A percentile compares a stretch with the other conserved stretches of the same genome.
Evolutionary conservation across 2,888 invertebrate genomes (phyloP).

Genomic region (Lithophane socia): DNA sequence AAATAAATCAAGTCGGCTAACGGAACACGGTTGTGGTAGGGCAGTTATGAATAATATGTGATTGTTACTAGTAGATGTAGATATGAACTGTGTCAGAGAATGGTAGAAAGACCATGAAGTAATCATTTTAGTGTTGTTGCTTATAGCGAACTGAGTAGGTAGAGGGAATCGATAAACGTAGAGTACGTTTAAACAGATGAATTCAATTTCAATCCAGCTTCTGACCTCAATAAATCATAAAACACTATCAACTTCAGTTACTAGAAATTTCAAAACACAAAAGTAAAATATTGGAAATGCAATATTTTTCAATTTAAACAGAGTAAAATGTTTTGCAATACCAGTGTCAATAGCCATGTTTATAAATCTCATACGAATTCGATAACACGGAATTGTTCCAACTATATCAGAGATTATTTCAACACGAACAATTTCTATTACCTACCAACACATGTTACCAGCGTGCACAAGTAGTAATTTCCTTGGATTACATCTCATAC

Average conservation of each 20-base stretch:
- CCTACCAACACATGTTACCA: slow-evolving; percentile 57
- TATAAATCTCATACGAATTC: slow-evolving; percentile 61
- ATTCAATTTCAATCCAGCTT: slow-evolving; percentile 26
- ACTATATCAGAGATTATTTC: slow-evolving; percentile 66
- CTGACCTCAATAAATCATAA: slow-evolving; percentile 48
- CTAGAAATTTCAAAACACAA: slow-evolving; percentile 43
- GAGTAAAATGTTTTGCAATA: slow-evolving; percentile 52
- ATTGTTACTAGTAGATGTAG: slow-evolving; percentile 62
- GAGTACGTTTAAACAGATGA: slow-evolving; percentile 5
- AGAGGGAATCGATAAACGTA: slow-evolving; percentile 4
- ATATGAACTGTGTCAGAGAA: slow-evolving; percentile 37
- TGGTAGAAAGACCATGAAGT: not conserved
- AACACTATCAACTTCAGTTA: slow-evolving; percentile 37
- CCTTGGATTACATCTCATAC: slow-evolving; percentile 57
- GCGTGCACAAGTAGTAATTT: slow-evolving; percentile 56
- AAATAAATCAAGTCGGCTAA: slow-evolving; percentile 60
- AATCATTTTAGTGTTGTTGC: slow-evolving; percentile 14
- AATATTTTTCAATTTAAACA: slow-evolving; percentile 53
- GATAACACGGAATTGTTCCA: slow-evolving; percentile 62
- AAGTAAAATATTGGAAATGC: slow-evolving; percentile 36
- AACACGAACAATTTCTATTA: slow-evolving; percentile 64
- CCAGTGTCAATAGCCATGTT: slow-evolving; percentile 63
- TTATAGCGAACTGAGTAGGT: not conserved
- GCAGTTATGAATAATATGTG: slow-evolving; percentile 76
- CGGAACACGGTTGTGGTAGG: slow-evolving; percentile 79